Percentiles rank a stretch among this genome's conserved stretches.
Evolutionary conservation across 2,113 vertebrate genomes (phyloP).

Genomic region (Sander vitreus): DNA sequence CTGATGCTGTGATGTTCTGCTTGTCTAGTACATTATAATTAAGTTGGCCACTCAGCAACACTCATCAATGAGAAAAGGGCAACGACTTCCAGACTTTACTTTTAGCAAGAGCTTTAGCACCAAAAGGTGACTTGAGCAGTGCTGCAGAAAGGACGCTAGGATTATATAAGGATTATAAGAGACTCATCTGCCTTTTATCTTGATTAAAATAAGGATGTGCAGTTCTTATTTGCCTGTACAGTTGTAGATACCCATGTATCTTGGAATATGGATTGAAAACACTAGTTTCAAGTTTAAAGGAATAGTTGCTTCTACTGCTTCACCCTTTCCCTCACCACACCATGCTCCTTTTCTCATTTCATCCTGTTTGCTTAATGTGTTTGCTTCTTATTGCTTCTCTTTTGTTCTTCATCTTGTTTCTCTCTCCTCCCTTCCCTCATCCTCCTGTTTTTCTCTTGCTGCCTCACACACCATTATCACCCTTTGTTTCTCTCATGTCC

Average conservation of each 20-base stretch:
- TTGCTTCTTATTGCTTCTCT: not conserved
- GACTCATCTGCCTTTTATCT: not conserved
- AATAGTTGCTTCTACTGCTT: slow-evolving; percentile 19
- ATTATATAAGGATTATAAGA: too few relatives aligned
- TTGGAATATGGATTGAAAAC: not conserved
- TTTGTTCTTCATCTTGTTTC: not conserved
- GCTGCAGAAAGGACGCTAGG: slow-evolving; percentile 19
- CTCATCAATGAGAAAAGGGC: slow-evolving; percentile 56
- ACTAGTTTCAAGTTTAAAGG: not conserved
- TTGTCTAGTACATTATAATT: slow-evolving; percentile 56
- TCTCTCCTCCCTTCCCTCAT: not conserved
- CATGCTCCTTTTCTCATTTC: not conserved
- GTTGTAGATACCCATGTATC: not conserved
- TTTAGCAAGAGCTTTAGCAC: slow-evolving; percentile 35
- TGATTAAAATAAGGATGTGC: not conserved
- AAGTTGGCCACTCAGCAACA: slow-evolving; percentile 57
- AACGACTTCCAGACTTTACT: slow-evolving; percentile 30
- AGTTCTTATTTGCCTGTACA: not conserved
- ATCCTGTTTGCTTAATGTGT: not conserved
- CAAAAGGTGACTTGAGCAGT: slow-evolving; percentile 17
- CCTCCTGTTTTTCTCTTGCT: not conserved
- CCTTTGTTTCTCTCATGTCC: not conserved
- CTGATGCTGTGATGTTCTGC: slow-evolving; percentile 63
- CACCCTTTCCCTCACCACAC: slow-evolving; percentile 5
- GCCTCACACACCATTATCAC: slow-evolving; percentile 6